Conservation (phyloP, 2,113 vertebrate genomes). For the Rhombomys opimus region DNA sequence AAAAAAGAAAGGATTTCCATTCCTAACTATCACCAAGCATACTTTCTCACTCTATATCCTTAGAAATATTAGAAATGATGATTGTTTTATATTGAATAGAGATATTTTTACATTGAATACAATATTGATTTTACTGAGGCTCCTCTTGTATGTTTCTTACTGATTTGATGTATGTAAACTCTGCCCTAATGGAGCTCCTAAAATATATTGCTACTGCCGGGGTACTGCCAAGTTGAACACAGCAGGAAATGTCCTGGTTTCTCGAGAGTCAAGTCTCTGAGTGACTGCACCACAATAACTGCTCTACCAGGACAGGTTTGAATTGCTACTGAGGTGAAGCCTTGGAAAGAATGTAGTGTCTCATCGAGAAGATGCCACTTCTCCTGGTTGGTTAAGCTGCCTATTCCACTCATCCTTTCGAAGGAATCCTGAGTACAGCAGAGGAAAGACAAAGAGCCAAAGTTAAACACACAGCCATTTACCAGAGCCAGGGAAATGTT, state of each 20-base stretch:
- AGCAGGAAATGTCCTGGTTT: not conserved
- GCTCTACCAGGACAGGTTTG: not conserved
- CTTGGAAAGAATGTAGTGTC: not conserved
- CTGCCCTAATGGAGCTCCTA: not conserved
- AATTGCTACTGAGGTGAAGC: not conserved
- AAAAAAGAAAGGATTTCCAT: not conserved
- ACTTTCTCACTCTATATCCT: not conserved
- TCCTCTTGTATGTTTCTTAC: not conserved
- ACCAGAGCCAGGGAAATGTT: not conserved
- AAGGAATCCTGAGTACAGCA: not conserved
- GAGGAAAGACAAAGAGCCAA: conserved; percentile 29
- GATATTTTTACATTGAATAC: not conserved
- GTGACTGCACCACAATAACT: not conserved
- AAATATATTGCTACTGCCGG: not conserved
- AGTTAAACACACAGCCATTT: not conserved
- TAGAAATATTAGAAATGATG: not conserved
- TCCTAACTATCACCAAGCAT: not conserved
- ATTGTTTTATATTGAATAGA: not conserved
- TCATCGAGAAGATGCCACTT: not conserved
- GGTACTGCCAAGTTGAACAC: not conserved
- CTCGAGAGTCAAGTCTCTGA: not conserved
- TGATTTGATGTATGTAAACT: not conserved
- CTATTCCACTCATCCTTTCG: not conserved
- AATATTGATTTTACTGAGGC: not conserved
- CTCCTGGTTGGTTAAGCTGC: not conserved